phyloP scores from a whole-genome alignment of 2,888 invertebrate genomes.

The Amphimallon solstitiale region DNA sequence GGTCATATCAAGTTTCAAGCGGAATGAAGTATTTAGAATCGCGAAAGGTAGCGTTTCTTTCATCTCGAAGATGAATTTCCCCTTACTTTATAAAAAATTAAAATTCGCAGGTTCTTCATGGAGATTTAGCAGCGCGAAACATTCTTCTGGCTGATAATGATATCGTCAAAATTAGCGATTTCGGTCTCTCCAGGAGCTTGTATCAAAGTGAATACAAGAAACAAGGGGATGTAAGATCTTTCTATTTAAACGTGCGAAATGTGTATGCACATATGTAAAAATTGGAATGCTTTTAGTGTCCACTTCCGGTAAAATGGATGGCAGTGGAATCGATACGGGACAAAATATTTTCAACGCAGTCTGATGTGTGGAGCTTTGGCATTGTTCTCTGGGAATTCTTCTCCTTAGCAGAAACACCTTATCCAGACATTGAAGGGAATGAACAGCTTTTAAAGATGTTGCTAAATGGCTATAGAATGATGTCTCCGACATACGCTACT shows the following conservation, averaged over 20 bases:
- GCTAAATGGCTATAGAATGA: slow-evolving; percentile 87
- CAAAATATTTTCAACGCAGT: slow-evolving; percentile 91
- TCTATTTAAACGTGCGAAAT: not conserved
- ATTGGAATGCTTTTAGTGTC: slow-evolving; percentile 70
- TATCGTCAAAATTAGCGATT: slow-evolving; percentile 96
- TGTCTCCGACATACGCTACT: slow-evolving; percentile 86
- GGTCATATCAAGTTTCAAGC: slow-evolving; percentile 92
- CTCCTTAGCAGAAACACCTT: slow-evolving; percentile 85
- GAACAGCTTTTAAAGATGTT: slow-evolving; percentile 78
- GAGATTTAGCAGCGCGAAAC: slow-evolving; percentile 91
- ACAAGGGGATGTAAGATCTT: slow-evolving; percentile 77
- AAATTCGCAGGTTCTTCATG: slow-evolving; percentile 75
- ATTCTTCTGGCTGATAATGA: slow-evolving; percentile 89
- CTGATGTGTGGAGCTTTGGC: slow-evolving; percentile 95
- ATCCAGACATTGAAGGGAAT: slow-evolving; percentile 82
- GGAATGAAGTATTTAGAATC: slow-evolving; percentile 96
- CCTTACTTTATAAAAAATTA: not conserved
- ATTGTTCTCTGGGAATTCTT: slow-evolving; percentile 92
- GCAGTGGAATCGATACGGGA: slow-evolving; percentile 93
- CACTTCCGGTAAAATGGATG: slow-evolving; percentile 96
- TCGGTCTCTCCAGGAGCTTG: slow-evolving; percentile 92
- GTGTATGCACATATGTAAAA: too few relatives aligned
- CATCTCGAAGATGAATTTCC: not conserved
- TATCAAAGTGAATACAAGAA: slow-evolving; percentile 91
- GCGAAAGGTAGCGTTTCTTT: slow-evolving; percentile 73